phyloP scores from a whole-genome alignment of 2,888 invertebrate genomes.

The Eurois occulta region DNA sequence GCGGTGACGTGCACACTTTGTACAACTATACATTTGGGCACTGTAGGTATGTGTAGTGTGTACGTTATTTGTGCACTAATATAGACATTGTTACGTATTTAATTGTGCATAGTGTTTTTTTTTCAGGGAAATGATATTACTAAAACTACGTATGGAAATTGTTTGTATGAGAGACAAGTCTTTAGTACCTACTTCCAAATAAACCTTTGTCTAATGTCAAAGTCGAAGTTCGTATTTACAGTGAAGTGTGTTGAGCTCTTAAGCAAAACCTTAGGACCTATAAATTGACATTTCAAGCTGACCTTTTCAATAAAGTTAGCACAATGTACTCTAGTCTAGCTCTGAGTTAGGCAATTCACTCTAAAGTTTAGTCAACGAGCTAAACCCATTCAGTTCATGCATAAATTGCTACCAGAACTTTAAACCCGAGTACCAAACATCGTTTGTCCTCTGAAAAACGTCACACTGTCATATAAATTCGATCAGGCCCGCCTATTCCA shows the following conservation, averaged over 20 bases:
- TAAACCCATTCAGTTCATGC: slow-evolving; percentile 48
- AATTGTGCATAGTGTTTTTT: neutral
- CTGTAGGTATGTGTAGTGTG: neutral
- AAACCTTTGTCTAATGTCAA: neutral
- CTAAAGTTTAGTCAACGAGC: slow-evolving; percentile 49
- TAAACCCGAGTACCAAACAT: slow-evolving; percentile 58
- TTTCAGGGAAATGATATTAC: neutral
- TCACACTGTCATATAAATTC: slow-evolving; percentile 78
- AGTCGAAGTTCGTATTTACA: neutral
- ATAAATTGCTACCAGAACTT: slow-evolving; percentile 42
- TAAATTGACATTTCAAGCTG: slow-evolving; percentile 35
- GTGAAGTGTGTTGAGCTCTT: neutral
- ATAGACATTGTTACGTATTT: slow-evolving; percentile 4
- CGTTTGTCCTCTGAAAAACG: slow-evolving; percentile 70
- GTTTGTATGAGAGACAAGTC: neutral
- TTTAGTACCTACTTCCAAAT: neutral
- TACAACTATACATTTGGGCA: slow-evolving; percentile 4
- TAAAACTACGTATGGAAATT: neutral
- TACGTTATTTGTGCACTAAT: neutral
- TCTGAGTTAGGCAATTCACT: slow-evolving; percentile 39
- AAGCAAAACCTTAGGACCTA: slow-evolving; percentile 16
- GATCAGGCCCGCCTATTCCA: slow-evolving; percentile 75
- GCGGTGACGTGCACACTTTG: slow-evolving; percentile 25
- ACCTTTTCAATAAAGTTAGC: slow-evolving; percentile 44
- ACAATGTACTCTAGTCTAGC: slow-evolving; percentile 34